Evolutionary conservation across 2,888 invertebrate genomes (phyloP), one percentile per base, ranked within the genome.

Genomic region (Dendrolimus houi): DNA sequence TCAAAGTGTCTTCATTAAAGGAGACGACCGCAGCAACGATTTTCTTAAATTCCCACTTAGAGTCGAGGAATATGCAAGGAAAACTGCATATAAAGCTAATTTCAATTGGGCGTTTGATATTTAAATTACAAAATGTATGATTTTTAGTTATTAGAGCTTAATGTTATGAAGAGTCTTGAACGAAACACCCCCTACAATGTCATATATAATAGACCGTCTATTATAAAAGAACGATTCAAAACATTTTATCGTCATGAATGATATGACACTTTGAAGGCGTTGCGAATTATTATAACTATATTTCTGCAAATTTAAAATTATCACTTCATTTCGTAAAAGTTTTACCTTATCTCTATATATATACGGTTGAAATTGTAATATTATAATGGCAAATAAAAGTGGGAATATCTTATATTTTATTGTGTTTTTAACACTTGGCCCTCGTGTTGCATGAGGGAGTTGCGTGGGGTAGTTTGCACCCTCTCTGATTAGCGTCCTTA

Each of bases 181-280:
- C 29, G 29, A 6, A 29, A 29, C 29, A 29, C 29, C 29, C 29
- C 29, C 29, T 29, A 29, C 3, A 29, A 29, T 29, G 47, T 56
- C 52, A 52, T 10, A 40, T 40, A 55, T 41, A 56, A 13, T 54
- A 60, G 59, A 10, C 57, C 62, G 71, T 72, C 66, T 74, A 71
- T 72, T 72, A 29, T 29, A 72, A 72, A 67, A 75, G 71, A 58
- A 47, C 47, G 47, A 47, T 47, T 47, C 47, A 47, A 47, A 47
- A 47, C 47, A 47, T 12, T 47, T 47, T 87, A 81, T 83, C 76
- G 71, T 72, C 77, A 85, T 89, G 87, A 89, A 78, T 86, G 87
- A 90, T 90, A 88, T 89, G 89, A 89, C 89, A 89, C 78, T 81
- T 83, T 81, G 83, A 86, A 89, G 89, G 89, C 89, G 88, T 89